A percentile compares a stretch with the other conserved stretches of the same genome.
These are phyloP conservation scores for Babylonia areolata DNA, from an alignment of 1,140 invertebrate species.

Conservation along the genomic window DNA sequence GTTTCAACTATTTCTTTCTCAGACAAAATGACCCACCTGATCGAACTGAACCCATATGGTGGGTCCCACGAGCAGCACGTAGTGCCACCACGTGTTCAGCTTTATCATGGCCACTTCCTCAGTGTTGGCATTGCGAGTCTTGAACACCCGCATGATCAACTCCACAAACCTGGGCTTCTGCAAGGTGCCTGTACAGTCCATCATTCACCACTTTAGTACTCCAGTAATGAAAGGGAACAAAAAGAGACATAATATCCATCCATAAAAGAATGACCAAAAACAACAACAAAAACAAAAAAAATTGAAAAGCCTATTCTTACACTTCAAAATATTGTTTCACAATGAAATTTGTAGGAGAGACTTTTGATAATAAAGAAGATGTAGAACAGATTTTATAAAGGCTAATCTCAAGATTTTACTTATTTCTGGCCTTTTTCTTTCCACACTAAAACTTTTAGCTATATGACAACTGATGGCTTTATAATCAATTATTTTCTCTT, in stretches of 20 bases:
- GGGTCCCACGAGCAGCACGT: conserved; percentile 62
- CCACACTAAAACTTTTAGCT: no score
- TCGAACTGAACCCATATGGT: conserved; percentile 68
- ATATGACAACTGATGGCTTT: no score
- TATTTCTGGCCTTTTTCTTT: no score
- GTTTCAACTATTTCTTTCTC: not conserved
- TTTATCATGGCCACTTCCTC: conserved; percentile 68
- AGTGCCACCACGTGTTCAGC: conserved; percentile 72
- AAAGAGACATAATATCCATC: not conserved
- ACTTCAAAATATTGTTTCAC: no score
- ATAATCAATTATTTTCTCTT: no score
- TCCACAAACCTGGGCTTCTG: conserved; percentile 67
- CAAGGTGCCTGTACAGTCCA: conserved; percentile 61
- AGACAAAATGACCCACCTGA: conserved; percentile 58
- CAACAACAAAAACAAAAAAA: no score
- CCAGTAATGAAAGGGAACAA: not conserved
- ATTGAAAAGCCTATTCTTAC: no score
- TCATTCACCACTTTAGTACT: not conserved
- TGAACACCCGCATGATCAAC: conserved; percentile 72
- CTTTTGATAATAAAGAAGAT: no score
- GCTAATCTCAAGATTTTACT: no score
- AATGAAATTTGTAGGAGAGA: no score
- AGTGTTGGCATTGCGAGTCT: conserved; percentile 64
- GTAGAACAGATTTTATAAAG: no score
- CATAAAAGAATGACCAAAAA: no score